Evolutionary conservation across 1,140 invertebrate species (phyloP).

Genomic region (Brachionus angularis): DNA sequence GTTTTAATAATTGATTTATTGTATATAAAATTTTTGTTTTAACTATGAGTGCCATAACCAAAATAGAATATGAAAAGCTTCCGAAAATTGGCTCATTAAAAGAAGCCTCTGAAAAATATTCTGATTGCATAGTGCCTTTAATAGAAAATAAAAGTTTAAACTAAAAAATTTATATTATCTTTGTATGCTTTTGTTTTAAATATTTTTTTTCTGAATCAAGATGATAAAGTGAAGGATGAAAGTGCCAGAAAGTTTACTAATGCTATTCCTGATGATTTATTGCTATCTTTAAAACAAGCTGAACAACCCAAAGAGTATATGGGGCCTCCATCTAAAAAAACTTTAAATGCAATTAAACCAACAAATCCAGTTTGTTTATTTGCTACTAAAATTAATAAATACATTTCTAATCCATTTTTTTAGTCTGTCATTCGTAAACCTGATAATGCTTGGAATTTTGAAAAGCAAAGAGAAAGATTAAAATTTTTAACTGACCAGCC

Average conservation of each 20-base stretch:
- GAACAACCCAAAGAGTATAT: constrained; percentile 50
- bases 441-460: constrained; percentile 55
- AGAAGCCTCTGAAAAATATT: no score
- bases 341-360: constrained; percentile 12
- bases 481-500: constrained; percentile 55
- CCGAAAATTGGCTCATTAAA: constrained; percentile 35
- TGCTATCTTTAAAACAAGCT: constrained; percentile 55
- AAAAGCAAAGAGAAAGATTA: constrained; percentile 51
- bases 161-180: no score
- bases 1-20: no score
- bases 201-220: background rate
- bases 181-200: background rate
- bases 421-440: constrained; percentile 43
- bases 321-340: constrained; percentile 49
- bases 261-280: constrained; percentile 51
- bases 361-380: constrained; percentile 6
- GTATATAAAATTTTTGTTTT: background rate
- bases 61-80: constrained; percentile 42
- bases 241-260: constrained; percentile 11
- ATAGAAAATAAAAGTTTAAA: constrained; percentile 43
- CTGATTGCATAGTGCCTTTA: constrained; percentile 32
- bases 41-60: constrained; percentile 5
- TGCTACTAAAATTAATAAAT: no score
- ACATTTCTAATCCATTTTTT: background rate
- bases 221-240: background rate